Evolutionary conservation across 2,797 vertebrate genomes (phyloP), one percentile per base, ranked within the genome.

Genomic region (Cyprinella venusta): DNA sequence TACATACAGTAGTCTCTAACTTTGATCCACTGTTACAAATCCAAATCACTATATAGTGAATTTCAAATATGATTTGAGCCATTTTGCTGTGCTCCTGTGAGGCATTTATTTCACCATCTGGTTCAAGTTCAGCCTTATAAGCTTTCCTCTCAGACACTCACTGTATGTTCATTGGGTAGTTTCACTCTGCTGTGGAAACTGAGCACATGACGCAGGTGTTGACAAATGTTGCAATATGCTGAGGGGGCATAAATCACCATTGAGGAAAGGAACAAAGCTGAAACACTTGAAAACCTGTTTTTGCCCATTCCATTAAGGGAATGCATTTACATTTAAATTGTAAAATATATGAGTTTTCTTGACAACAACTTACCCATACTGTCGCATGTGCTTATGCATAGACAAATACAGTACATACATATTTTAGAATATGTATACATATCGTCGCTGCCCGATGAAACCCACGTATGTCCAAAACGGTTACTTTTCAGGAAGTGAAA

Each of bases 81-180:
- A 21, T 81, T 50, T 71, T 75, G 40, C 69, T 74, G 42, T 56
- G 67, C 86, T 82, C 59, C 63, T 74, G 81, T 61, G 50, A 30
- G 70, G 45, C 56, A 68, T 88, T 84, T 76, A 80, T 86, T 80
- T 80, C 81, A 79, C 59, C 86, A 88, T 87, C 85, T 88, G 86
- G 74, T 82, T 88, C 81, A 77, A 52, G 61, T 81, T 83, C 63
- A 70, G 61, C 61, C 61, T 72, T 82, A 48, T 56, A 67, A 65
- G 33, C 52, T 76, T 74, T 64, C 50, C 59, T 84, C 68, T 76
- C 81, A 64, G 75, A 63, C 8, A 59, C 54, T 13, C 18, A 12
- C 21, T 45, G 45, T 63, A 18, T 81, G 82, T 82, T 79, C 77
- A 50, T 42, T 38, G 48, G 59, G 21, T 80, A 80, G 75, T 79